These are phyloP conservation scores for Nothoprocta pentlandii DNA, from an alignment of 2,113 vertebrate genomes.

Conservation along the genomic window DNA sequence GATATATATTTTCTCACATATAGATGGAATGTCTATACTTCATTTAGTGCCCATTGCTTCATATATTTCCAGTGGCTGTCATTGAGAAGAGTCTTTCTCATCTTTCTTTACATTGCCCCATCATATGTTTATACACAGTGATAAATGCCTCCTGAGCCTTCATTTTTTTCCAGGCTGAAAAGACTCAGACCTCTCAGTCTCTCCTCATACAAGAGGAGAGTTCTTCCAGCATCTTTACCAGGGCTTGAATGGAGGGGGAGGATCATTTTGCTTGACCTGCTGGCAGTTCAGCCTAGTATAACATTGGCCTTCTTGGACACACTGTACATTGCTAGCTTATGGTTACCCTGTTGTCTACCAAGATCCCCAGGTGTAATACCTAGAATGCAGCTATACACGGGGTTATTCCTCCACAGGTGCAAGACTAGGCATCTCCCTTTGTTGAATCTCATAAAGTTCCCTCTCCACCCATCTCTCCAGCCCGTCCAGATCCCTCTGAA, in stretches of 20 bases:
- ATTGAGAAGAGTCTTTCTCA: not conserved
- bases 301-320: not conserved
- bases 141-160: not conserved
- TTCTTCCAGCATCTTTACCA: not conserved
- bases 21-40: not conserved
- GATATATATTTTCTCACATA: not conserved
- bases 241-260: not conserved
- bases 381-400: too few species aligned
- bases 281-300: not conserved
- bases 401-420: not conserved
- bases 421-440: not conserved
- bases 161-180: not conserved
- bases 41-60: not conserved
- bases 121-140: not conserved
- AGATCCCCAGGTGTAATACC: not conserved
- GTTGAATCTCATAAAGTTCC: not conserved
- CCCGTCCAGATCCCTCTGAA: not conserved
- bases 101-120: not conserved
- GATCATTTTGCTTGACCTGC: not conserved
- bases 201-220: not conserved
- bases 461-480: not conserved
- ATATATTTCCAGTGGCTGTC: not conserved
- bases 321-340: not conserved
- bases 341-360: not conserved
- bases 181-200: not conserved